phyloP scores from a whole-genome alignment of 1,140 invertebrate genomes.

The Sesamia nonagrioides region DNA sequence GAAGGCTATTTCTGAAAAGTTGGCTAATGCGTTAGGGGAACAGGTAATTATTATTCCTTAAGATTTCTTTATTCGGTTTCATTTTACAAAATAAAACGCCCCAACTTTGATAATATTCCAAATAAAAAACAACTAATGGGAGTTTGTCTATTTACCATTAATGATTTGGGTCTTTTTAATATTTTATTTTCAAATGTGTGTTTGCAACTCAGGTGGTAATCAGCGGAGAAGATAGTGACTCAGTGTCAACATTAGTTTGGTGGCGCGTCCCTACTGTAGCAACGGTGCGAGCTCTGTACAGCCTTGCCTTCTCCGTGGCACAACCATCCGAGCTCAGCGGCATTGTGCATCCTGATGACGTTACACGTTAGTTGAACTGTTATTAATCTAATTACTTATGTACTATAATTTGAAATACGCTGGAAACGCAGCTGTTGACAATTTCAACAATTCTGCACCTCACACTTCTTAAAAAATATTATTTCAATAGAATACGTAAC shows the following conservation, averaged over 20 bases:
- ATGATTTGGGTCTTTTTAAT: too few species aligned
- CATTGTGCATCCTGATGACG: slow-evolving; percentile 81
- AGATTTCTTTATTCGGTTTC: neutral
- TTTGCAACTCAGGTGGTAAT: slow-evolving; percentile 69
- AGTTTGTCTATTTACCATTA: too few species aligned
- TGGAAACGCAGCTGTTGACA: too few species aligned
- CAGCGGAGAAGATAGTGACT: slow-evolving; percentile 74
- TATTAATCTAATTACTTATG: neutral
- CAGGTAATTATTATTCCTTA: slow-evolving; percentile 68
- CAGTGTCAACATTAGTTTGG: slow-evolving; percentile 79
- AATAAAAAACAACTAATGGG: too few species aligned
- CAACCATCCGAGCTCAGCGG: slow-evolving; percentile 66
- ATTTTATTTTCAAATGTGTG: neutral
- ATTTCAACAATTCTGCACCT: too few species aligned
- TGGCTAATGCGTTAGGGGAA: slow-evolving; percentile 92
- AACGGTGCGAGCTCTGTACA: slow-evolving; percentile 81
- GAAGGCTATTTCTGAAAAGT: slow-evolving; percentile 90
- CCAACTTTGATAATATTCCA: too few species aligned
- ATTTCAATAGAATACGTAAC: too few species aligned
- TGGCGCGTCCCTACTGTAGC: slow-evolving; percentile 80
- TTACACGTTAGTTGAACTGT: slow-evolving; percentile 73
- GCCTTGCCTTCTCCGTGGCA: slow-evolving; percentile 73
- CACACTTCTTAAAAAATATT: too few species aligned
- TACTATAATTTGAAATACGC: neutral
- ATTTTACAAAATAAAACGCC: too few species aligned